phyloP scores from a whole-genome alignment of 2,113 vertebrate species.

The Parus major region DNA sequence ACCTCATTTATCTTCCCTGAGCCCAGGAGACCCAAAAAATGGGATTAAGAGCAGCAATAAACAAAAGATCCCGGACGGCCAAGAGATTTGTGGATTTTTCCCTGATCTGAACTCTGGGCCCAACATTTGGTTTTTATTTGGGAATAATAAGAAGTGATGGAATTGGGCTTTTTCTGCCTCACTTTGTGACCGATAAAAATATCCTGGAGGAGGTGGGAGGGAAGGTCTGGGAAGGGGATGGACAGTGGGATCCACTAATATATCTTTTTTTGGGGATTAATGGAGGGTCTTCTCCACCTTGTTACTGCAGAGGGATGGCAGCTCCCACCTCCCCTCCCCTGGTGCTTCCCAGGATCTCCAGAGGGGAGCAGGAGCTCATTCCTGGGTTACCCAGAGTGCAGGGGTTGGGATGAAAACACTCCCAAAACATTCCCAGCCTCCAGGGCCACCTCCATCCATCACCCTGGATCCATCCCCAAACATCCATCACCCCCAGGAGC shows the following conservation, averaged over 20 bases:
- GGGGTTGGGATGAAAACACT: background rate
- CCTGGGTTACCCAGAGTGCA: background rate
- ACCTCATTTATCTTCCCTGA: slow-evolving; percentile 65
- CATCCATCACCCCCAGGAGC: background rate
- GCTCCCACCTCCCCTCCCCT: background rate
- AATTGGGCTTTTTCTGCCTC: background rate
- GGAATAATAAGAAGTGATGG: background rate
- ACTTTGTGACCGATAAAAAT: background rate
- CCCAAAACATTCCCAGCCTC: background rate
- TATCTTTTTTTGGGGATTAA: background rate
- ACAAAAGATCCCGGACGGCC: slow-evolving; percentile 40
- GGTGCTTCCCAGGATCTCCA: background rate
- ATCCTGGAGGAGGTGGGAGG: background rate
- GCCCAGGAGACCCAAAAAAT: slow-evolving; percentile 20
- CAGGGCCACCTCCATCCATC: background rate
- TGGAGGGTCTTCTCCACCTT: background rate
- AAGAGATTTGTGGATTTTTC: slow-evolving; percentile 67
- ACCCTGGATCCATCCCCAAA: background rate
- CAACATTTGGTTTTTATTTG: slow-evolving; percentile 66
- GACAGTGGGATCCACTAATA: background rate
- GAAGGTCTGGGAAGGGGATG: background rate
- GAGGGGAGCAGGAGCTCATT: background rate
- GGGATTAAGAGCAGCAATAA: slow-evolving; percentile 58
- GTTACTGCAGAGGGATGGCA: background rate
- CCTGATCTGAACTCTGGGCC: slow-evolving; percentile 47